A percentile compares a stretch with the other conserved stretches of the same genome.
Evolutionary conservation across 2,797 vertebrate species (phyloP).

Genomic region (Carapus acus): DNA sequence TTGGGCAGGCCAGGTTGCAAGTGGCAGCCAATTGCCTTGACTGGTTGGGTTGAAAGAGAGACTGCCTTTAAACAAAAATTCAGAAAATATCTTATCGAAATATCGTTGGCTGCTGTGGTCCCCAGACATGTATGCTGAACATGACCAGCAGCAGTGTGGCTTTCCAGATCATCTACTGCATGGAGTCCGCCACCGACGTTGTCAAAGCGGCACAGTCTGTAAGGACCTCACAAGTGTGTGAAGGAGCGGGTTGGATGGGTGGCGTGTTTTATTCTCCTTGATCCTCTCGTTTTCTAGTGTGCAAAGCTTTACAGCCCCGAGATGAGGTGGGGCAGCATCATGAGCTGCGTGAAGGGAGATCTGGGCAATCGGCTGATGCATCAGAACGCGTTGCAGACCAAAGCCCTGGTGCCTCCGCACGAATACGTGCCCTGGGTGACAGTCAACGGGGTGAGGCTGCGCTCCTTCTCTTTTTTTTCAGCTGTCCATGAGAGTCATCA

Average conservation of each 20-base stretch:
- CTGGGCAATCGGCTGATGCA: slow-evolving; percentile 82
- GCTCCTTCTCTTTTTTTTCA: neutral
- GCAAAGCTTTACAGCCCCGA: slow-evolving; percentile 58
- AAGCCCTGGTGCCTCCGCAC: slow-evolving; percentile 74
- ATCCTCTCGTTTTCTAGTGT: slow-evolving; percentile 71
- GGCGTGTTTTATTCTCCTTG: neutral
- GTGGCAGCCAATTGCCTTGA: no score
- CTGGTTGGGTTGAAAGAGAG: no score
- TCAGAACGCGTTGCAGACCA: slow-evolving; percentile 75
- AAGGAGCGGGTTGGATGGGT: neutral
- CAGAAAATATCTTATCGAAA: no score
- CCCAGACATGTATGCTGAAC: slow-evolving; percentile 79
- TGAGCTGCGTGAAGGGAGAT: slow-evolving; percentile 73
- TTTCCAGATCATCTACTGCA: slow-evolving; percentile 74
- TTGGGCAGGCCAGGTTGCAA: no score
- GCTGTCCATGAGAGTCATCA: no score
- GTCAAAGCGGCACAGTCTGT: slow-evolving; percentile 61
- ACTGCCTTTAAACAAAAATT: no score
- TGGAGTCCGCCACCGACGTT: slow-evolving; percentile 71
- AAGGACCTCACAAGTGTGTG: slow-evolving; percentile 22
- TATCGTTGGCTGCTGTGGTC: slow-evolving; percentile 1
- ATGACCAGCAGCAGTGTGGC: slow-evolving; percentile 10
- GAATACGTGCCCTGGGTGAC: slow-evolving; percentile 87
- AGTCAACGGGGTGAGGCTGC: slow-evolving; percentile 78
- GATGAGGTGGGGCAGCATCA: slow-evolving; percentile 44